Evolutionary conservation across 2,888 invertebrate species (phyloP).

Genomic region (Melolontha melolontha): DNA sequence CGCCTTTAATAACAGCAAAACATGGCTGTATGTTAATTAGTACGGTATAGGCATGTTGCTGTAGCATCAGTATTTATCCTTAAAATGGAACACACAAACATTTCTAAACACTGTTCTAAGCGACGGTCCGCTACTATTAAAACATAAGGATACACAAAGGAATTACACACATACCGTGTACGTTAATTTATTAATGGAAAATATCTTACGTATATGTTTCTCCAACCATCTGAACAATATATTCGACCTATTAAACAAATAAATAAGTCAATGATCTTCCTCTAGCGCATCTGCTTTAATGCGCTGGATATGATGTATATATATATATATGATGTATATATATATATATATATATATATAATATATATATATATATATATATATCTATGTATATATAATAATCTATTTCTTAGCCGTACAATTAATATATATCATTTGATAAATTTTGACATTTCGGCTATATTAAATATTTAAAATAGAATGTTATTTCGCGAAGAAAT

Average conservation of each 20-base stretch:
- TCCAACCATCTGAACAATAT: not conserved
- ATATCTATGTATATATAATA: too few species aligned
- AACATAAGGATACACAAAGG: constrained; percentile 44
- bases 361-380: too few species aligned
- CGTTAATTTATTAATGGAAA: constrained; percentile 14
- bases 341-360: too few species aligned
- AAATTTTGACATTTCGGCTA: too few species aligned
- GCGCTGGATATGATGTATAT: not conserved
- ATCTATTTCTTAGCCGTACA: too few species aligned
- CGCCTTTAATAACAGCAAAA: constrained; percentile 25
- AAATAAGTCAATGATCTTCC: constrained; percentile 12
- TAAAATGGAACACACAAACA: not conserved
- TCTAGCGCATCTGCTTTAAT: not conserved
- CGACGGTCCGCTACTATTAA: constrained; percentile 35
- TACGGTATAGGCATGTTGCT: constrained; percentile 3
- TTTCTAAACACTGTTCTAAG: not conserved
- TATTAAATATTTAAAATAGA: too few species aligned
- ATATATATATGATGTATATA: too few species aligned
- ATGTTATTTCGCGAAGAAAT: too few species aligned
- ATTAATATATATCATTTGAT: too few species aligned
- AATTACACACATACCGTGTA: constrained; percentile 18
- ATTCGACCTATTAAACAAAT: constrained; percentile 12
- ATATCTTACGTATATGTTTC: constrained; percentile 8
- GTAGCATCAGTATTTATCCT: not conserved
- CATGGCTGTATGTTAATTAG: constrained; percentile 30